These are phyloP conservation scores for Proales similis DNA, from an alignment of 1,140 invertebrate species.

Conservation along the genomic window DNA sequence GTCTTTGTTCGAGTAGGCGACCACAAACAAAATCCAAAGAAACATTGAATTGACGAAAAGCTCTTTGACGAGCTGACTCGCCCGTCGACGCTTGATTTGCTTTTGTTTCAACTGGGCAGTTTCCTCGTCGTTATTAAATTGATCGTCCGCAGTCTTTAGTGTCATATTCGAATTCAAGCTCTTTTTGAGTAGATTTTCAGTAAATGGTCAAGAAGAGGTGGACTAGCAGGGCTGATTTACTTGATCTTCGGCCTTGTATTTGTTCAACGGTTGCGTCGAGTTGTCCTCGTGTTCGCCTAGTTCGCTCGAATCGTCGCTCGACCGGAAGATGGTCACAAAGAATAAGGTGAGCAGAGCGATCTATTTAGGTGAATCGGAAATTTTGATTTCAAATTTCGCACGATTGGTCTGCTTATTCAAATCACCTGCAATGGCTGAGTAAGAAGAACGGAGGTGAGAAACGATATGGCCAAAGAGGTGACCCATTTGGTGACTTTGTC, in stretches of 20 bases:
- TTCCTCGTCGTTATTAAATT: constrained; percentile 14
- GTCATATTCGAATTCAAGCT: constrained; percentile 47
- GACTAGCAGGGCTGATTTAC: no score
- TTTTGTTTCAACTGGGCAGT: neutral
- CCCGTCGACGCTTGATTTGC: neutral
- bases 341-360: constrained; percentile 55
- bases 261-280: no score
- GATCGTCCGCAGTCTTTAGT: constrained; percentile 56
- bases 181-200: no score
- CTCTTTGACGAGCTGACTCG: constrained; percentile 44
- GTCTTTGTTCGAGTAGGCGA: constrained; percentile 15
- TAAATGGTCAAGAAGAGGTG: no score
- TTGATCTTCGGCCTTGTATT: no score
- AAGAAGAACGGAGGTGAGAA: constrained; percentile 6
- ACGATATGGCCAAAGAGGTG: constrained; percentile 15
- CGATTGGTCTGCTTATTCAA: no score
- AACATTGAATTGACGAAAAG: constrained; percentile 44
- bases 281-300: no score
- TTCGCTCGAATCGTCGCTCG: constrained; percentile 52
- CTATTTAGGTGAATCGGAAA: neutral
- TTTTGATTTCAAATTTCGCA: neutral
- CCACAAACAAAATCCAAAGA: constrained; percentile 1
- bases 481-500: constrained; percentile 36
- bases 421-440: constrained; percentile 24
- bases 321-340: constrained; percentile 55